These are phyloP conservation scores for Phalacrocorax brasilianus DNA, from an alignment of 2,113 vertebrate species.

Conservation along the genomic window DNA sequence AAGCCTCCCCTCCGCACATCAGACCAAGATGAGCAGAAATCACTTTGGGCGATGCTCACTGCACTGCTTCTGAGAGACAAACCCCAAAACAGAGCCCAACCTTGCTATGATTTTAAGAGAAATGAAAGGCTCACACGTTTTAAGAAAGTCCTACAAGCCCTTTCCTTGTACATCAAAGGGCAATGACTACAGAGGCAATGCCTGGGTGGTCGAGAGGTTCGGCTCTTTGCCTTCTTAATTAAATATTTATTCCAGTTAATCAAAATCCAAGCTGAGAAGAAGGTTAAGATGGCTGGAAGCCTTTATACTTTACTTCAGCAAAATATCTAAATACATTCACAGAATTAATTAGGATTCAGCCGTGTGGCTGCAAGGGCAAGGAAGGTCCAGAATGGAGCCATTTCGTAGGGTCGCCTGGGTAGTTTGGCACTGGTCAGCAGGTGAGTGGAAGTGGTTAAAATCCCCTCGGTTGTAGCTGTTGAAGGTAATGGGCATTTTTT, in stretches of 20 bases:
- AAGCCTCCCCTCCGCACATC: neutral
- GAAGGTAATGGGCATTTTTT: neutral
- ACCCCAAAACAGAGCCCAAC: neutral
- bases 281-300: neutral
- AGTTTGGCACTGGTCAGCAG: neutral
- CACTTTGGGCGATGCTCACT: neutral
- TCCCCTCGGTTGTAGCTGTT: accelerated
- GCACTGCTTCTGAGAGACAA: accelerated
- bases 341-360: neutral
- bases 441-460: neutral
- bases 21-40: neutral
- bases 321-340: neutral
- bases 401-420: neutral
- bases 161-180: neutral
- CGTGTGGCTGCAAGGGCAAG: neutral
- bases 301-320: neutral
- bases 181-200: neutral
- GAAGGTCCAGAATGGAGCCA: neutral
- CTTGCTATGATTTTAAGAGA: neutral
- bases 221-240: conserved; percentile 9
- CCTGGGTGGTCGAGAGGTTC: neutral
- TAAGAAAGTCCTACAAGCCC: neutral
- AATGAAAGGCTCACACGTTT: neutral
- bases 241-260: conserved; percentile 26
- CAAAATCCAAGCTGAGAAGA: neutral